Evolutionary conservation across 2,797 vertebrate species (phyloP).

Genomic region (Myotis vivesi): DNA sequence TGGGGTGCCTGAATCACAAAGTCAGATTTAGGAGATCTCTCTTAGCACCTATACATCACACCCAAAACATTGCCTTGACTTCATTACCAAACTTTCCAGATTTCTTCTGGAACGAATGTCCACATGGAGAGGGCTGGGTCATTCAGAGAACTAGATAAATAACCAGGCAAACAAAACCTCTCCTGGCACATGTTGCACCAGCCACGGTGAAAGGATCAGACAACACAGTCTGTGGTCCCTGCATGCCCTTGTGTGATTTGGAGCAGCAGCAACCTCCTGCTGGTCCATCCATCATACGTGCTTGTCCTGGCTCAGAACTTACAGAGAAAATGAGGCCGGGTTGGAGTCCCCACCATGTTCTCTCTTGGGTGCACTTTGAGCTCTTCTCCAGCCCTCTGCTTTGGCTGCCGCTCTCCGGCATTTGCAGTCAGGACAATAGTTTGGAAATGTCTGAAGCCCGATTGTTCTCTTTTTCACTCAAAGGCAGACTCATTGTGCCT

Average conservation of each 20-base stretch:
- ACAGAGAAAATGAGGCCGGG: background rate
- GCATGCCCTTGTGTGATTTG: background rate
- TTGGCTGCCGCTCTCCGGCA: background rate
- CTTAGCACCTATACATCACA: background rate
- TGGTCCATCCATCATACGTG: background rate
- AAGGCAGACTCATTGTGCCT: background rate
- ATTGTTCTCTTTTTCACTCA: background rate
- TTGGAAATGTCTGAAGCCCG: background rate
- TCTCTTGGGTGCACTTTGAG: slow-evolving; percentile 4
- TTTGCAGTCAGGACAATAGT: slow-evolving; percentile 46
- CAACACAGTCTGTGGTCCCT: background rate
- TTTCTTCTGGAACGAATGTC: background rate
- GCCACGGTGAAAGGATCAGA: background rate
- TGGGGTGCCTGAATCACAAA: background rate
- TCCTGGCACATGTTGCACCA: background rate
- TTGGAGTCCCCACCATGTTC: background rate
- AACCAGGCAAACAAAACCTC: background rate
- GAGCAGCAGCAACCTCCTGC: background rate
- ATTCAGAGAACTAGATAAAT: background rate
- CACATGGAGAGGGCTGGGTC: background rate
- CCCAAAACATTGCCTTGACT: background rate
- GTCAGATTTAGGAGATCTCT: background rate
- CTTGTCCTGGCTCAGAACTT: background rate
- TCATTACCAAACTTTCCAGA: background rate
- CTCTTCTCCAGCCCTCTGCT: slow-evolving; percentile 2